Evolutionary conservation across 2,113 vertebrate genomes (phyloP).

Genomic region (Ictalurus furcatus): DNA sequence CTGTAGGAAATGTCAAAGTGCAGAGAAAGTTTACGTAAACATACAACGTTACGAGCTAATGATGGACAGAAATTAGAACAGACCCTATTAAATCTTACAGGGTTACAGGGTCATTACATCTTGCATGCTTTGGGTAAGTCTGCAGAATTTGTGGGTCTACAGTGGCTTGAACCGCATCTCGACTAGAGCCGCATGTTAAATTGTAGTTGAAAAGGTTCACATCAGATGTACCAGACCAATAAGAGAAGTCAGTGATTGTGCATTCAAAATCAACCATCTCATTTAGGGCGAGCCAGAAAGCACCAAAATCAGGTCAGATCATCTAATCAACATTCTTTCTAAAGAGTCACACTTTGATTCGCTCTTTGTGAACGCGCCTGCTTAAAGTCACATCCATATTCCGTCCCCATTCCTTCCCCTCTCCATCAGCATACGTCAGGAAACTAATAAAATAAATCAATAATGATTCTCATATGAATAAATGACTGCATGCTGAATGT

Average conservation of each 20-base stretch:
- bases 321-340: constrained; percentile 50
- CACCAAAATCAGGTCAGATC: constrained; percentile 44
- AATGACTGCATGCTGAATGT: constrained; percentile 50
- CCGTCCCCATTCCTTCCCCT: constrained; percentile 21
- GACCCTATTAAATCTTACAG: background rate
- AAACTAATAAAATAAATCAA: constrained; percentile 58
- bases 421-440: constrained; percentile 36
- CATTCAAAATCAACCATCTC: constrained; percentile 44
- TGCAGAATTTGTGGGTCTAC: constrained; percentile 34
- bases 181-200: constrained; percentile 22
- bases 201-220: constrained; percentile 15
- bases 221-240: constrained; percentile 16
- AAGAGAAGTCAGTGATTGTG: constrained; percentile 44
- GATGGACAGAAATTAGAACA: background rate
- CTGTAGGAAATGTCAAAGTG: background rate
- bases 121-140: background rate
- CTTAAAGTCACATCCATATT: constrained; percentile 45
- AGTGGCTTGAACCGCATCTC: constrained; percentile 4
- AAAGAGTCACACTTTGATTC: constrained; percentile 31
- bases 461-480: constrained; percentile 55
- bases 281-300: constrained; percentile 35
- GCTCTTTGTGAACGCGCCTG: constrained; percentile 43
- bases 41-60: background rate
- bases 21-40: background rate
- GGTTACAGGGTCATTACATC: background rate